Conservation (phyloP, 2,113 vertebrate species). For the Triplophysa rosa region DNA sequence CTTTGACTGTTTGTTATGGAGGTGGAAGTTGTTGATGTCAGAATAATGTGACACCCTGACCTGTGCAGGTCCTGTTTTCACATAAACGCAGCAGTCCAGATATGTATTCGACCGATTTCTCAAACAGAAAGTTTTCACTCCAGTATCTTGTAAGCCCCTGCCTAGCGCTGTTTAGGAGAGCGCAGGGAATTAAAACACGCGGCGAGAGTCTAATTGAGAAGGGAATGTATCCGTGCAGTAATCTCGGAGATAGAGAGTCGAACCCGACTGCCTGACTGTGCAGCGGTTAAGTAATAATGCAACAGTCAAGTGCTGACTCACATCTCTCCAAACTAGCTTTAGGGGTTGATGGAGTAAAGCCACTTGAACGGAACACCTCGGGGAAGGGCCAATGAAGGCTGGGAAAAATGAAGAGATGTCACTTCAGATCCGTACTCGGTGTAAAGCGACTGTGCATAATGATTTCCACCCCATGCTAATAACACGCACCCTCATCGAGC, state of each 20-base stretch:
- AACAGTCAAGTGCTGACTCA: slow-evolving; percentile 36
- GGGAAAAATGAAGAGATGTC: slow-evolving; percentile 35
- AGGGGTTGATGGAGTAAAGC: slow-evolving; percentile 16
- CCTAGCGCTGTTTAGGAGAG: neutral
- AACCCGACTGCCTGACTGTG: slow-evolving; percentile 12
- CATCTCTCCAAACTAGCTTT: slow-evolving; percentile 28
- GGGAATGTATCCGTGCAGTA: neutral
- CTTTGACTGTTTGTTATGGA: slow-evolving; percentile 43
- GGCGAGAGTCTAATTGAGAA: neutral
- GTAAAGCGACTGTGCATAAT: slow-evolving; percentile 16
- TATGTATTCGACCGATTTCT: slow-evolving; percentile 16
- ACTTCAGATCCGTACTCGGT: slow-evolving; percentile 11
- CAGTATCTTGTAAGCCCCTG: neutral
- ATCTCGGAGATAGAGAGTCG: neutral
- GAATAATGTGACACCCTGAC: slow-evolving; percentile 18
- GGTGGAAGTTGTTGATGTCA: slow-evolving; percentile 40
- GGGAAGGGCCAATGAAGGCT: neutral
- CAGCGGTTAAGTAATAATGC: slow-evolving; percentile 21
- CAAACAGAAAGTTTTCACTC: neutral
- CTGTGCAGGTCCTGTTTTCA: neutral
- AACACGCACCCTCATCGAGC: neutral
- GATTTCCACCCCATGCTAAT: slow-evolving; percentile 6
- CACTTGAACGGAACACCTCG: slow-evolving; percentile 13
- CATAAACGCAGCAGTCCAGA: neutral
- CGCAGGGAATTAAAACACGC: neutral